Evolutionary conservation across 37 sponge, comb jelly and placozoan species (phyloP), one percentile per base, ranked within the genome.

Genomic region (Oscarella lobularis): DNA sequence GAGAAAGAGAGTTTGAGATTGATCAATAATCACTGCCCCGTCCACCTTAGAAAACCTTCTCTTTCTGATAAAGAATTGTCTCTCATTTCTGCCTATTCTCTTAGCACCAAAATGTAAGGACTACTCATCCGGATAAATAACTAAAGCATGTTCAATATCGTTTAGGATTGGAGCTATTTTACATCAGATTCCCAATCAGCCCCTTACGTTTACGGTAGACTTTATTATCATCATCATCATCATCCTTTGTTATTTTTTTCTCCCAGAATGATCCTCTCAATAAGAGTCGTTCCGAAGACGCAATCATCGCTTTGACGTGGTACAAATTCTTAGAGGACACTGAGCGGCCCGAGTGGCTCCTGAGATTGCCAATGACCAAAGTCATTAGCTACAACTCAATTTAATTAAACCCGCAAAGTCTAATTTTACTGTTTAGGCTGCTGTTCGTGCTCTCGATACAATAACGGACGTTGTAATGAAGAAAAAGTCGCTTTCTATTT

Each of bases 331-430:
- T 82, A 31, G 3, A 79, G n/a, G 68, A 94, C 39, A 39, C 83
- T 2, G 77, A 79, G 39, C 39, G 85, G n/a, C 90, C 90, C 0
- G 95, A 94, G 29, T 94, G 86, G 65, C 74, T 94, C 3, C 73
- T 83, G 1, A 33, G 90, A 38, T 80, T 94, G 1, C 95, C 95
- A 33, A 94, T 94, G 95, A 94, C 95, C n/a, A 94, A 94, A 82
- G 92, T 87, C 36, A 1, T 14, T 14, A 27, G 20, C 60, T 48
- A 48, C 14, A 9, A 48, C 20, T 48, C n/a, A n/a, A n/a, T n/a
- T n/a, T n/a, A n/a, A n/a, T n/a, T n/a, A n/a, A n/a, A n/a, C n/a
- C n/a, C n/a, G n/a, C n/a, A 48, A 48, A 27, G 14, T 48, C 60
- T 48, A 9, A 9, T 48, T 48, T 48, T 9, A 9, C 20, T 48